phyloP scores from a whole-genome alignment of 2,797 vertebrate genomes.

The Periophthalmus magnuspinnatus region DNA sequence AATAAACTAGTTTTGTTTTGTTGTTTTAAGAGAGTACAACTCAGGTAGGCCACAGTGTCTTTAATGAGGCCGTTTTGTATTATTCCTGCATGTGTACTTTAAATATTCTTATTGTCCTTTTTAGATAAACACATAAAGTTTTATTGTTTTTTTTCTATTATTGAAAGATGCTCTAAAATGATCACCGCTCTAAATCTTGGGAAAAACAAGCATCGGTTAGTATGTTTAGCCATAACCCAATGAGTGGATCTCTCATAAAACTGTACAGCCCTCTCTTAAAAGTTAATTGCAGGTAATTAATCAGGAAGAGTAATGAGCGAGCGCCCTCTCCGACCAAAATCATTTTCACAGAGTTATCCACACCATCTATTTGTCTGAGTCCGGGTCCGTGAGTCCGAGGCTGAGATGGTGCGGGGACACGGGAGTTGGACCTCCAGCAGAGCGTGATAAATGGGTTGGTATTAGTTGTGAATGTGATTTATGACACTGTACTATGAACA shows the following conservation, averaged over 20 bases:
- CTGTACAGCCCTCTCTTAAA: conserved; percentile 31
- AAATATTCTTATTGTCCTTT: neutral
- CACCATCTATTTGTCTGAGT: conserved; percentile 58
- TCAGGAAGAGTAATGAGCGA: conserved; percentile 55
- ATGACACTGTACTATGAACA: conserved; percentile 70
- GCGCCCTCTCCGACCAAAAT: conserved; percentile 44
- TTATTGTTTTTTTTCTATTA: neutral
- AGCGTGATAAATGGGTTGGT: conserved; percentile 68
- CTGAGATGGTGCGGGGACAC: conserved; percentile 58
- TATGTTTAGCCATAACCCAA: conserved; percentile 28
- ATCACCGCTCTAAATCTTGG: conserved; percentile 11
- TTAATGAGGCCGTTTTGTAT: too few relatives aligned
- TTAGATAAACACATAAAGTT: conserved; percentile 1
- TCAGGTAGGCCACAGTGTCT: too few relatives aligned
- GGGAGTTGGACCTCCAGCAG: conserved; percentile 52
- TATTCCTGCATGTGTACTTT: neutral
- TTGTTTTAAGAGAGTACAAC: too few relatives aligned
- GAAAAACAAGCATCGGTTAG: conserved; percentile 27
- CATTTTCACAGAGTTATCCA: conserved; percentile 45
- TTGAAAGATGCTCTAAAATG: conserved; percentile 10
- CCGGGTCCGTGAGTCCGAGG: conserved; percentile 44
- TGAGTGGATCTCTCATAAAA: conserved; percentile 31
- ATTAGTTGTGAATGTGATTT: conserved; percentile 80
- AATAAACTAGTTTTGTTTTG: too few relatives aligned
- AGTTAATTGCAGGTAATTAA: conserved; percentile 56